Evolutionary conservation across 1,140 invertebrate species (phyloP).

Genomic region (Halesus radiatus): DNA sequence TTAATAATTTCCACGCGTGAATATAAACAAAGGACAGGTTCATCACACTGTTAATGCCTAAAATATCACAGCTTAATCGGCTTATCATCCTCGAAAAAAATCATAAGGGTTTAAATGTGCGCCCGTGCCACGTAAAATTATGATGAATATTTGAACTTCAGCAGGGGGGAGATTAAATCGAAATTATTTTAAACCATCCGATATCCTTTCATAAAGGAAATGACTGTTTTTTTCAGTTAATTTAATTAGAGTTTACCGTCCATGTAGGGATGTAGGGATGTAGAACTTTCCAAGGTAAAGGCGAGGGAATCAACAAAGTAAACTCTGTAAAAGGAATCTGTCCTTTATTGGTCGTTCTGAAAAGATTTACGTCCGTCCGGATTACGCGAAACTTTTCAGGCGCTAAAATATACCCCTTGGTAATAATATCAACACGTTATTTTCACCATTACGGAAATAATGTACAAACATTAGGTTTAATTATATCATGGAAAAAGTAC

Average conservation of each 20-base stretch:
- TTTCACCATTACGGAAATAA: too few species aligned
- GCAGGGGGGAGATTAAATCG: background rate
- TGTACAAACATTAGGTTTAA: too few species aligned
- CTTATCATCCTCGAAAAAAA: too few species aligned
- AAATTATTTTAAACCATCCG: slow-evolving; percentile 1
- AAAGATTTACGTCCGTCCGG: slow-evolving; percentile 2
- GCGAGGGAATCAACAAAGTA: slow-evolving; percentile 14
- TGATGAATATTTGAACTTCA: too few species aligned
- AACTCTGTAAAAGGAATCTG: background rate
- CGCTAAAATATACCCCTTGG: slow-evolving; percentile 4
- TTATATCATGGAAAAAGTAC: too few species aligned
- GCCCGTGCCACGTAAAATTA: too few species aligned
- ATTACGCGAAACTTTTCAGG: slow-evolving; percentile 12
- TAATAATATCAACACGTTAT: background rate
- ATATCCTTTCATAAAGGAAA: background rate
- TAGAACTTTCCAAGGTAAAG: slow-evolving; percentile 1
- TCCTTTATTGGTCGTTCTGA: slow-evolving; percentile 11
- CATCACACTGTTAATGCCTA: too few species aligned
- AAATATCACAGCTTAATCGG: too few species aligned
- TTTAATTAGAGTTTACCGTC: background rate
- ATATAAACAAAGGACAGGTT: too few species aligned
- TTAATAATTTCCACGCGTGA: too few species aligned
- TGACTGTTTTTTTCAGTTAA: background rate
- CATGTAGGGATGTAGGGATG: background rate
- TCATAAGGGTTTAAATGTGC: too few species aligned